Evolutionary conservation across 2,113 vertebrate species (phyloP).

Genomic region (Anhinga anhinga): DNA sequence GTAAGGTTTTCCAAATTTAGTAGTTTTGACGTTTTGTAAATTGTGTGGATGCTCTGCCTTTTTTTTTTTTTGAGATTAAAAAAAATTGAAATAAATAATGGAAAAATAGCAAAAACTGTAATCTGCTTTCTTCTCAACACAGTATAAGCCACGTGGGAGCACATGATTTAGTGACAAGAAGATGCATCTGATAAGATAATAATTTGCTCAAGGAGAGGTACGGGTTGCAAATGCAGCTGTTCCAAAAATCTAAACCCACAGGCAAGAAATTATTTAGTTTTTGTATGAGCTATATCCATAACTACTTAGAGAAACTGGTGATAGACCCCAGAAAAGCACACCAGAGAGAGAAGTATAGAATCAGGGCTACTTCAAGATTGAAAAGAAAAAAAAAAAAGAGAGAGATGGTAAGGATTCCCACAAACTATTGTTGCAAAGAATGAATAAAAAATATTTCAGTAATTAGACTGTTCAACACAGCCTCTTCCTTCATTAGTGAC

Average conservation of each 20-base stretch:
- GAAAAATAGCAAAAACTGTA: not conserved
- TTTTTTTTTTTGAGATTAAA: not conserved
- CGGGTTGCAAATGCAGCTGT: conserved; percentile 28
- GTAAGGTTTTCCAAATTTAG: not conserved
- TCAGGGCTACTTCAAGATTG: not conserved
- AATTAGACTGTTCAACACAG: not conserved
- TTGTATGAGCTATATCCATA: not conserved
- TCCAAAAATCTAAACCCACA: conserved; percentile 51
- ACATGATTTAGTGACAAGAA: conserved; percentile 53
- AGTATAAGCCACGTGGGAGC: not conserved
- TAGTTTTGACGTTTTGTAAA: not conserved
- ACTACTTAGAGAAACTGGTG: not conserved
- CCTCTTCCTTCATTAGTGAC: not conserved
- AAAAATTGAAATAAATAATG: not conserved
- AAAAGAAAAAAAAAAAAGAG: not conserved
- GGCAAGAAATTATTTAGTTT: conserved; percentile 30
- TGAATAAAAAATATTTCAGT: not conserved
- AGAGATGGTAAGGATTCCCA: not conserved
- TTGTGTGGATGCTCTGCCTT: not conserved
- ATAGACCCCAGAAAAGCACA: not conserved
- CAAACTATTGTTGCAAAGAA: not conserved
- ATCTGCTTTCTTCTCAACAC: not conserved
- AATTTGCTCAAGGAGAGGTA: conserved; percentile 40
- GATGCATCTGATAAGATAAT: conserved; percentile 60
- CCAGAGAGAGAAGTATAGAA: not conserved